A percentile compares a stretch with the other conserved stretches of the same genome.
These are phyloP conservation scores for Podargus strigoides DNA, from an alignment of 2,797 vertebrate genomes.

Conservation along the genomic window DNA sequence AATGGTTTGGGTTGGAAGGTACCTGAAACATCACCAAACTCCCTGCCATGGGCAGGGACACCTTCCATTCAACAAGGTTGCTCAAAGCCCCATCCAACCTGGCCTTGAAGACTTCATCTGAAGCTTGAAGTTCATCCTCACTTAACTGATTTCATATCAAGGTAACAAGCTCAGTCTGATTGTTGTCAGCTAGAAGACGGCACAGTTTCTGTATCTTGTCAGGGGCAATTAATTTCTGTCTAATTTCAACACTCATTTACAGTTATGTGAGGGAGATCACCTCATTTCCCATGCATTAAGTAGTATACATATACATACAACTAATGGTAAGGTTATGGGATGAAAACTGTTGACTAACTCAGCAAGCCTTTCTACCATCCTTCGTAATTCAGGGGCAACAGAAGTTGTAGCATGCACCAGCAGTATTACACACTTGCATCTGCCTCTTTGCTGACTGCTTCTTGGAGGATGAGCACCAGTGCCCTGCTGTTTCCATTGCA, in stretches of 20 bases:
- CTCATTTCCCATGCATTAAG: not conserved
- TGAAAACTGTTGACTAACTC: not conserved
- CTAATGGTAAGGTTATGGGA: fast-evolving
- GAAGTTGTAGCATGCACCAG: fast-evolving
- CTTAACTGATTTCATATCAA: not conserved
- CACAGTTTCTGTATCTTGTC: not conserved
- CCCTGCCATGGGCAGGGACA: no score
- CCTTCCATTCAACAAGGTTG: no score
- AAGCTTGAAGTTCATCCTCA: not conserved
- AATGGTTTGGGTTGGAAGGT: no score
- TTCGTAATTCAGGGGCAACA: not conserved
- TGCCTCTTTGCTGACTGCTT: not conserved
- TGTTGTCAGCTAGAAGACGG: not conserved
- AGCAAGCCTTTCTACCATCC: fast-evolving
- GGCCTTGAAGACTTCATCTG: no score
- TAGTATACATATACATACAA: not conserved
- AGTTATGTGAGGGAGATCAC: not conserved
- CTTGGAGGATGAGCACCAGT: fast-evolving
- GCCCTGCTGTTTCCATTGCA: fast-evolving
- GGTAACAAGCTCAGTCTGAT: not conserved
- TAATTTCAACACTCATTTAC: not conserved
- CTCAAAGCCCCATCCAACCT: no score
- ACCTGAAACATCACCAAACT: no score
- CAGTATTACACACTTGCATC: not conserved
- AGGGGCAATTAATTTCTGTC: not conserved